These are phyloP conservation scores for Picus viridis DNA, from an alignment of 2,797 vertebrate species.

Conservation along the genomic window DNA sequence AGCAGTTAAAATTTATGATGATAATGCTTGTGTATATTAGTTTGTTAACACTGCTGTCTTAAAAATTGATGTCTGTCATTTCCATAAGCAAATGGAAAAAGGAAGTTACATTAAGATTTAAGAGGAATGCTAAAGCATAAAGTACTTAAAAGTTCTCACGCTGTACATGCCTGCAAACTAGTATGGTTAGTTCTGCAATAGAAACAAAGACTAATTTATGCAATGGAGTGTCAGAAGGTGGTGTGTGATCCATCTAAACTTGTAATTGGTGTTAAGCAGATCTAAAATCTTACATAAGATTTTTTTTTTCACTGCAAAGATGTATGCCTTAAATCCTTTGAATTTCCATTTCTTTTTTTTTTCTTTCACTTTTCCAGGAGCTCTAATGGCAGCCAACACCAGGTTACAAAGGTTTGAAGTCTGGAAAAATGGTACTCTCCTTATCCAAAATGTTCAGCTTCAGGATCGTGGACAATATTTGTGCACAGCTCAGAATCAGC, in stretches of 20 bases:
- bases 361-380: slow-evolving; percentile 74
- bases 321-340: neutral
- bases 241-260: neutral
- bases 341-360: neutral
- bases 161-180: neutral
- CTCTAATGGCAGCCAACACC: slow-evolving; percentile 82
- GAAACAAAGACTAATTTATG: neutral
- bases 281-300: neutral
- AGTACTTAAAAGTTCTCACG: neutral
- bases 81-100: neutral
- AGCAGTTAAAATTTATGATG: neutral
- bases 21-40: neutral
- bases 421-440: slow-evolving; percentile 86
- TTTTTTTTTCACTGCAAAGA: neutral
- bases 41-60: neutral
- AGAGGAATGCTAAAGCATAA: neutral
- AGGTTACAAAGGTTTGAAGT: slow-evolving; percentile 86
- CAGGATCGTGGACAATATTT: slow-evolving; percentile 88
- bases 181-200: neutral
- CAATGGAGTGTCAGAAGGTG: neutral
- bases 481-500: slow-evolving; percentile 86
- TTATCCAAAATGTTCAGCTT: slow-evolving; percentile 83
- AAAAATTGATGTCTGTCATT: neutral
- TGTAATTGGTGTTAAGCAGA: neutral
- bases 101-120: neutral